Percentiles rank a stretch among this genome's conserved stretches.
These are phyloP conservation scores for Meteorus cinctellus DNA, from an alignment of 2,888 invertebrate genomes.

Conservation along the genomic window DNA sequence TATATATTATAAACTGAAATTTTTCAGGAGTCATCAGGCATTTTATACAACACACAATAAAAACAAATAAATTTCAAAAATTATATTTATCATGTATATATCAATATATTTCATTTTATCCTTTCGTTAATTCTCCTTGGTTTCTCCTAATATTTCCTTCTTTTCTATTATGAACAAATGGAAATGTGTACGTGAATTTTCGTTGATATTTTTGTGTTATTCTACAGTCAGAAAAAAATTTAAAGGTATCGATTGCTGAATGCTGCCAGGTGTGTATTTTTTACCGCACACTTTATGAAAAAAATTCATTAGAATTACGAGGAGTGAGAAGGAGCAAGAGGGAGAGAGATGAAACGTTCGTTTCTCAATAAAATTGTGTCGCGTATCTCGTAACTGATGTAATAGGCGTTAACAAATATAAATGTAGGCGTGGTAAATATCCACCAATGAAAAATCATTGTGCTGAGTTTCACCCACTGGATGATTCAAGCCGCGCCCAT, in stretches of 20 bases:
- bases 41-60: slow-evolving; percentile 14
- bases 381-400: not conserved
- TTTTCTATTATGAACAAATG: too few species aligned
- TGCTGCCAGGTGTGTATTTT: slow-evolving; percentile 26
- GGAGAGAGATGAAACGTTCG: slow-evolving; percentile 18
- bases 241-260: too few species aligned
- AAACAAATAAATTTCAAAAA: not conserved
- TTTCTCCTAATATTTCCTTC: too few species aligned
- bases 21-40: slow-evolving; percentile 8
- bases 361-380: slow-evolving; percentile 11
- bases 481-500: slow-evolving; percentile 21
- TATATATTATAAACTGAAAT: slow-evolving; percentile 14
- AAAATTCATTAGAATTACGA: slow-evolving; percentile 13
- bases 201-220: too few species aligned
- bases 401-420: not conserved
- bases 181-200: too few species aligned
- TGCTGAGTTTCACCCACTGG: slow-evolving; percentile 7
- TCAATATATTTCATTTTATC: not conserved
- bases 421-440: slow-evolving; percentile 5
- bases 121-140: slow-evolving; percentile 3
- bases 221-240: too few species aligned
- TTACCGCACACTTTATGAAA: not conserved
- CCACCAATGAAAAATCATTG: slow-evolving; percentile 13
- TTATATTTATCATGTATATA: not conserved
- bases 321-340: not conserved